Evolutionary conservation across 1,140 invertebrate species (phyloP), one percentile per base, ranked within the genome.

Genomic region (Drosophila tristis): DNA sequence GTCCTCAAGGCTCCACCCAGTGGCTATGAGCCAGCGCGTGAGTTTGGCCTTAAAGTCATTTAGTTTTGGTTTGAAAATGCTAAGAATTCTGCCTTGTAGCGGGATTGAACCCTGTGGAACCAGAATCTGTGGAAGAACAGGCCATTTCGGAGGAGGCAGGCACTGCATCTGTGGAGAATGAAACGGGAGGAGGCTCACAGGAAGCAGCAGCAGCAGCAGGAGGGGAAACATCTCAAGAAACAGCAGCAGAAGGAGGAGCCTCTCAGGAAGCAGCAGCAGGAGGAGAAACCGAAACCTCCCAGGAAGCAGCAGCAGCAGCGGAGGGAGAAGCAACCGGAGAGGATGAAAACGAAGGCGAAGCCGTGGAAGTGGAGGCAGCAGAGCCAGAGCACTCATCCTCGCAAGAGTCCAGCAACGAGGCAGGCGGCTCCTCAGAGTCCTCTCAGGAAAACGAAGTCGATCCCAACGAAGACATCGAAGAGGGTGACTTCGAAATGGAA

Each of bases 1-100:
- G 95, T 95, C 1, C 92, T 97, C 9, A 90, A 90, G 48, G 77
- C 90, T 71, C 82, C 91, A 4, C 90, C 91, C 5, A 81, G 25
- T 5, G 78, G 39, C 2, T 68, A 78, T 44, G 78, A 91, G 57
- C 67, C 81, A 26, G 61, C 63, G 11, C 85, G 91, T 92, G 60
- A 81, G 84, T 86, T 57, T 2, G 0, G n/a, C 11, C 11, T 11
- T 3, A 0, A 4, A 39, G 8, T 31, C 2, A 31, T 31, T 9
- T 20, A 4, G 7, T n/a, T 49, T 13, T 39, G 0, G n/a, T 11
- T 51, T 44, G 20, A 4, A 13, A 42, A 6, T 13, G 11, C 35
- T 5, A 13, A 1, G 1, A 13, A 39, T 13, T 39, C 11, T 13
- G 4, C 4, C 26, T 56, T 66, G 4, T 35, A 91, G 89, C 89